These are phyloP conservation scores for Sinocyclocheilus anophthalmus DNA, from an alignment of 2,113 vertebrate genomes.

Conservation along the genomic window DNA sequence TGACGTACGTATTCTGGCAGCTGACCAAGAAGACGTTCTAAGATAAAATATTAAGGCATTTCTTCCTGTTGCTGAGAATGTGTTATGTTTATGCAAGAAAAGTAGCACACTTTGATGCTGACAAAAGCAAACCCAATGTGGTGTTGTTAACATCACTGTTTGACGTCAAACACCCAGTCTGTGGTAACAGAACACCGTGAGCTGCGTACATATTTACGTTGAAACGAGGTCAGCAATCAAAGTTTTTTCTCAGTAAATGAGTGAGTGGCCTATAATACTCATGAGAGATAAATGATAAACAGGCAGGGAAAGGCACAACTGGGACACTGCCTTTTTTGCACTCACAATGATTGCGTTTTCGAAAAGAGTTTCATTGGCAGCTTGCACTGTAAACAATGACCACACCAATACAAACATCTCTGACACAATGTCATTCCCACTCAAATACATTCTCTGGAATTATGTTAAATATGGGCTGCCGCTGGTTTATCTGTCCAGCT, in stretches of 20 bases:
- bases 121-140: constrained; percentile 33
- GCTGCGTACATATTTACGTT: constrained; percentile 20
- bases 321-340: constrained; percentile 23
- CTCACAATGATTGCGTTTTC: constrained; percentile 36
- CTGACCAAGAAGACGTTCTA: background rate
- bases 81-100: background rate
- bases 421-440: constrained; percentile 23
- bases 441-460: constrained; percentile 5
- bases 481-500: constrained; percentile 29
- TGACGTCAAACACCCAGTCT: constrained; percentile 63
- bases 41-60: background rate
- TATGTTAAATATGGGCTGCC: background rate
- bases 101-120: background rate
- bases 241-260: constrained; percentile 11
- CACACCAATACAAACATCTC: constrained; percentile 10
- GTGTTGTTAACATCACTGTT: constrained; percentile 59
- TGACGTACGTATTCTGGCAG: constrained; percentile 29
- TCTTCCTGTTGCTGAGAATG: background rate
- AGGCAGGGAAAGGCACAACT: constrained; percentile 43
- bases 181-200: constrained; percentile 61
- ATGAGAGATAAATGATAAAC: background rate
- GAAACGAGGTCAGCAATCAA: background rate
- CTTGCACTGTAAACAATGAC: constrained; percentile 10
- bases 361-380: constrained; percentile 29
- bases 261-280: background rate